Base-by-base conservation (phyloP, 2,113 vertebrate species). In the Callocephalon fimbriatum region DNA sequence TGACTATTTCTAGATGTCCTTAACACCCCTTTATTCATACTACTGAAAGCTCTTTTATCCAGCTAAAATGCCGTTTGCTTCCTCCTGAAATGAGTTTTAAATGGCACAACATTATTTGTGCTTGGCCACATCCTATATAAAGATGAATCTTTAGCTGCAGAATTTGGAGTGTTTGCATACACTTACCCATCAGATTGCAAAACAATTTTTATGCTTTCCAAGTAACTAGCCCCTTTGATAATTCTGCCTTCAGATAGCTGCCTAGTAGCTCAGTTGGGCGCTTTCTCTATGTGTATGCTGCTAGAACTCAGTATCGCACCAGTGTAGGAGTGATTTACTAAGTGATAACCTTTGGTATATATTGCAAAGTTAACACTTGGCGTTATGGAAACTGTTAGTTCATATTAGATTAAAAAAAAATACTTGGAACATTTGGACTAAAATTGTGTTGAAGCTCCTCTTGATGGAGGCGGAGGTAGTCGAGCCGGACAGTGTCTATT, bases 1-100 rank as follows among this genome's bases (percentile, higher is more conserved):
- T 63, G 90, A 23, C 93, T 96, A 88, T 97, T 97, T 96, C 88
- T 95, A 93, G 94, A 32, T 86, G 62, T 45, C 44, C 85, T 65
- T 56, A 86, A 86, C 26, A 26, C 61, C 59, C 12, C 35, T 75
- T 75, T 84, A 89, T 88, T 79, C 23, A 17, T n/a, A 21, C 50
- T 42, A 12, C 78, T 97, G 78, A 95, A 95, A 84, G 89, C 75
- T 73, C 50, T 76, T 87, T 86, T 96, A 89, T 96, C 90, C 40
- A 54, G 9, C 7, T 62, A 5, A 91, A 86, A 21, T 10, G 51
- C 9, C 61, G 58, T 86, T 86, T 88, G 12, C 61, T 83, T 76
- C 56, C 37, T 72, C 48, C 63, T 42, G 40, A 70, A 83, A 44
- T 25, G 25, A 59, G 47, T 79, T 92, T 81, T 91, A 73, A 59